phyloP scores from a whole-genome alignment of 1,140 invertebrate species.

The Drosophila ogumai region DNA sequence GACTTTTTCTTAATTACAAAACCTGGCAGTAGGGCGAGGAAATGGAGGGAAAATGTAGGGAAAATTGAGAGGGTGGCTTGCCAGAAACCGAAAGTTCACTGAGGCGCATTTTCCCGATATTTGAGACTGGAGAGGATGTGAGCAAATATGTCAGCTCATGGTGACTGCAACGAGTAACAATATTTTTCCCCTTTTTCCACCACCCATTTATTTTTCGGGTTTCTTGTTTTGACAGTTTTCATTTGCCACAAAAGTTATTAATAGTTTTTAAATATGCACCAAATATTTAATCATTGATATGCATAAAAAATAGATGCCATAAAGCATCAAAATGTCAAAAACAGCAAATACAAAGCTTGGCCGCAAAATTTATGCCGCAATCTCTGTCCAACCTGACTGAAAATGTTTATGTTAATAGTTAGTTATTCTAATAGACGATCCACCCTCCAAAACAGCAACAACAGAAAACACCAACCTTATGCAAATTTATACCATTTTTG shows the following conservation, averaged over 20 bases:
- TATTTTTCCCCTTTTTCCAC: not conserved
- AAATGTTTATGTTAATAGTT: conserved; percentile 74
- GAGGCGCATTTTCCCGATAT: conserved; percentile 50
- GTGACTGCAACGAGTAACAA: conserved; percentile 3
- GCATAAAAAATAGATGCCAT: conserved; percentile 29
- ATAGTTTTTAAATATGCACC: conserved; percentile 64
- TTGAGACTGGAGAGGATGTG: conserved; percentile 38
- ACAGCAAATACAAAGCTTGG: conserved; percentile 40
- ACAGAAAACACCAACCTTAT: conserved; percentile 26
- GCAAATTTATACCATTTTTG: conserved; percentile 58
- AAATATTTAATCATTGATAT: conserved; percentile 46
- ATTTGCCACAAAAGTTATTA: conserved; percentile 33
- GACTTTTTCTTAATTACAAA: conserved; percentile 82
- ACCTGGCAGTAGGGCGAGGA: conserved; percentile 33
- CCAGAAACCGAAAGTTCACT: conserved; percentile 42
- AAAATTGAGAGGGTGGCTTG: conserved; percentile 15
- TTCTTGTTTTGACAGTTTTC: conserved; percentile 24
- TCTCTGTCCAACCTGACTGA: conserved; percentile 70
- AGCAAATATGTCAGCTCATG: conserved; percentile 56
- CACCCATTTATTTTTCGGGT: not conserved
- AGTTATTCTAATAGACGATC: conserved; percentile 59
- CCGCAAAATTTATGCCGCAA: conserved; percentile 74
- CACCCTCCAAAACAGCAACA: conserved; percentile 14
- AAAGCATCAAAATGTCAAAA: conserved; percentile 51
- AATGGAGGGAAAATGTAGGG: not conserved